Base-by-base conservation (phyloP, 2,113 vertebrate genomes). In the Tiliqua scincoides region DNA sequence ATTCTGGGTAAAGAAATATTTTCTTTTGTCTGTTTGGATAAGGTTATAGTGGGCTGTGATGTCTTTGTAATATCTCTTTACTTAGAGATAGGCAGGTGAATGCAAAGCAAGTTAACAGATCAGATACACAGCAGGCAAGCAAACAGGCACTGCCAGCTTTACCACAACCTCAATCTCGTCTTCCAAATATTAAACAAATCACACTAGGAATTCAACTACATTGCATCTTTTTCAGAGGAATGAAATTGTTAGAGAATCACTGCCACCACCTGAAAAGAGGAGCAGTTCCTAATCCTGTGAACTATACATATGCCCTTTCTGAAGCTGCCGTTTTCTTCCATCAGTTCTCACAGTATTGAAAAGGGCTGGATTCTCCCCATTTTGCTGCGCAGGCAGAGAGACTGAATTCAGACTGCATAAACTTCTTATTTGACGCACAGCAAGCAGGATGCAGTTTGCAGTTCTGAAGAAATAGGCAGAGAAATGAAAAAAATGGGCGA, bases 311-410 rank as follows among this genome's bases (percentile, higher is more conserved):
- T 72, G 32, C 30, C 32, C 27, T 61, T 21, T 85, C 43, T 18
- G 17, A 8, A 73, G 43, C 43, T 1, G 4, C 20, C 6, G 2
- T 80, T 43, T 73, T 70, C 43, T 70, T 75, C 43, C 43, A 0
- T 25, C 62, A n/a, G 0, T 59, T 85, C 84, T 43, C 17, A 0
- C 10, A 48, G 52, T 4, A 0, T 37, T 79, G 40, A 40, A 54
- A 21, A n/a, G 27, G 0, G 1, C 1, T 17, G 2, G 32, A 14
- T 37, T 61, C n/a, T 72, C 54, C 63, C 30, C 1, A 6, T 30
- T 37, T 65, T 72, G 32, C 17, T 76, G 43, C 25, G 23, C 20
- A 72, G 76, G 54, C 54, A 71, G 25, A 48, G 23, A 8, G 40
- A 71, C 23, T 40, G n/a, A 30, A 59, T 57, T 37, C 4, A 61